These are phyloP conservation scores for Hemicrepidius hirtus DNA, from an alignment of 2,888 invertebrate species.

Conservation along the genomic window DNA sequence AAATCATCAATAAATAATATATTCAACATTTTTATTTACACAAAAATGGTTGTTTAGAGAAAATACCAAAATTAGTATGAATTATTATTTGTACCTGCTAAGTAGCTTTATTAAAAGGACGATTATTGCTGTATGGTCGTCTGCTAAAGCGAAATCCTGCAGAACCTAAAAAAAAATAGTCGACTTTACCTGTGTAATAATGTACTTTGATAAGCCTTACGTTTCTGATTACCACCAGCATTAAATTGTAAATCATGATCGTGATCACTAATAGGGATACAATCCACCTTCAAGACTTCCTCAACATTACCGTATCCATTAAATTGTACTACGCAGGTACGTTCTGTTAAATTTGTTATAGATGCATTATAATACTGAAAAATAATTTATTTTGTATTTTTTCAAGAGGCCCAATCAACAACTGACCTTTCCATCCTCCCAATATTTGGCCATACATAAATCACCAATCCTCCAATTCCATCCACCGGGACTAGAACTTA, in stretches of 20 bases:
- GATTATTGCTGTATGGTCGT: constrained; percentile 32
- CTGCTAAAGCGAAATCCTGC: constrained; percentile 31
- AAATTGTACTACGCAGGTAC: constrained; percentile 90
- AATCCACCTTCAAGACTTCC: constrained; percentile 89
- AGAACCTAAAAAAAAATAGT: constrained; percentile 33
- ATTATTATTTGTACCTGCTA: constrained; percentile 4
- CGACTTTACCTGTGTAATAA: no score
- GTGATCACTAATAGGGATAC: constrained; percentile 77
- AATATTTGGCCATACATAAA: constrained; percentile 91
- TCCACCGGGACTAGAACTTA: constrained; percentile 2
- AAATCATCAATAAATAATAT: neutral
- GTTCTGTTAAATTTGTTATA: constrained; percentile 87
- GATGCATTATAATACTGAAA: constrained; percentile 87
- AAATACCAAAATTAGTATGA: constrained; percentile 10
- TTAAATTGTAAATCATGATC: neutral
- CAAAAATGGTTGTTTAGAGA: constrained; percentile 1
- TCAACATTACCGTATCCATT: constrained; percentile 93
- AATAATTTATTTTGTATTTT: neutral
- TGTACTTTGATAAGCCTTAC: constrained; percentile 3
- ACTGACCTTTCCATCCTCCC: constrained; percentile 95
- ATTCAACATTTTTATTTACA: constrained; percentile 11
- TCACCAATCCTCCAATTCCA: constrained; percentile 86
- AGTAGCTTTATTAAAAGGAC: constrained; percentile 16
- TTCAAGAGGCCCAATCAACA: constrained; percentile 67
- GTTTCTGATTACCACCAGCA: constrained; percentile 36